Evolutionary conservation across 2,797 vertebrate species (phyloP).

Genomic region (Heterohyrax brucei): DNA sequence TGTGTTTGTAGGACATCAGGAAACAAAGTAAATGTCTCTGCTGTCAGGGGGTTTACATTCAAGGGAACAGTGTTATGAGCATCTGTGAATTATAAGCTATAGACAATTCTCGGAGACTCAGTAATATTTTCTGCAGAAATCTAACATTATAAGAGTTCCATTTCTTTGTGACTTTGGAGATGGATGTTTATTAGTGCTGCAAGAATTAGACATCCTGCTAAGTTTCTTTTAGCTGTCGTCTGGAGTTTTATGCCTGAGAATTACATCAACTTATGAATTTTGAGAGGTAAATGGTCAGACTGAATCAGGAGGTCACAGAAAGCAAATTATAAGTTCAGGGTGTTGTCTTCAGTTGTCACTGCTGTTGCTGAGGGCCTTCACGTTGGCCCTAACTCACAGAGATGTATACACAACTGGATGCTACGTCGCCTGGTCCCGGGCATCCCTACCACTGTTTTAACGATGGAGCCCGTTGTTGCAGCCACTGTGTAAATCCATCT

Average conservation of each 20-base stretch:
- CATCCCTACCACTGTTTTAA: too few species aligned
- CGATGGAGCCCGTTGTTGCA: too few species aligned
- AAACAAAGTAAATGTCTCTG: background rate
- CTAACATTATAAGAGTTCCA: background rate
- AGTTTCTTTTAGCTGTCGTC: background rate
- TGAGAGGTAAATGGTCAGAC: background rate
- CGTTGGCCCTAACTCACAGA: too few species aligned
- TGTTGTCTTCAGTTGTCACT: slow-evolving; percentile 65
- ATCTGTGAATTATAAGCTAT: background rate
- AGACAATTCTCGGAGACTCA: background rate
- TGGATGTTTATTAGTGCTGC: background rate
- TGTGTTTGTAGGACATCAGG: background rate
- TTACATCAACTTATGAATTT: background rate
- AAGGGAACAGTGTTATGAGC: background rate
- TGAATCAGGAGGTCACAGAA: slow-evolving; percentile 69
- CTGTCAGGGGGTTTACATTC: background rate
- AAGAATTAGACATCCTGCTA: slow-evolving; percentile 7
- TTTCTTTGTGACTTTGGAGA: slow-evolving; percentile 56
- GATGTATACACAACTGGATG: too few species aligned
- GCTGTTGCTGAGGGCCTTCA: too few species aligned
- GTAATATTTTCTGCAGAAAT: background rate
- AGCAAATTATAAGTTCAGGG: slow-evolving; percentile 77
- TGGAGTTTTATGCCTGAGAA: slow-evolving; percentile 2
- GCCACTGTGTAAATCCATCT: too few species aligned
- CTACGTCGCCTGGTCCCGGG: too few species aligned